Conservation (phyloP, 2,888 invertebrate species). For the Cetonia aurata region DNA sequence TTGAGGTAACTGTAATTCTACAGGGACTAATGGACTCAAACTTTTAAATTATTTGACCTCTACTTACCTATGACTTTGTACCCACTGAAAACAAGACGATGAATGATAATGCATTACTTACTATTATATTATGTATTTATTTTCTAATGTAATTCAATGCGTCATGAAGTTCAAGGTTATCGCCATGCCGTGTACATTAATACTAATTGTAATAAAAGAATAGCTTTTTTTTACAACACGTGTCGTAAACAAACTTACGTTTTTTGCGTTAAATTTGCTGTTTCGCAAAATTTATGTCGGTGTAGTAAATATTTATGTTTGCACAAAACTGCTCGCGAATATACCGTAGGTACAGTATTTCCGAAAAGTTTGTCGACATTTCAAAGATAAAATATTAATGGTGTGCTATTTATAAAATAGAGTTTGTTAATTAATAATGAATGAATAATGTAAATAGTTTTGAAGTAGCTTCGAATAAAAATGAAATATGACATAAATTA, state of each 20-base stretch:
- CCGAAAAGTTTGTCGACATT: too few relatives aligned
- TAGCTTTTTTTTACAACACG: slow-evolving; percentile 30
- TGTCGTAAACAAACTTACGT: slow-evolving; percentile 23
- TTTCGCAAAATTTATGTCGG: slow-evolving; percentile 1
- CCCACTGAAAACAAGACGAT: too few relatives aligned
- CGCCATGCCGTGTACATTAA: slow-evolving; percentile 21
- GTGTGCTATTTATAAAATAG: too few relatives aligned
- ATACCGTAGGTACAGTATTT: slow-evolving; percentile 2
- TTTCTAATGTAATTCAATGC: slow-evolving; percentile 24
- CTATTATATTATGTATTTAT: slow-evolving; percentile 16
- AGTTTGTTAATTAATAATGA: too few relatives aligned
- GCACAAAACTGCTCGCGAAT: neutral
- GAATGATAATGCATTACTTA: neutral
- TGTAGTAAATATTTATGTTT: slow-evolving; percentile 20
- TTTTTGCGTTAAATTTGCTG: slow-evolving; percentile 7
- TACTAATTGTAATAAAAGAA: slow-evolving; percentile 33
- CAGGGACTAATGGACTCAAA: too few relatives aligned
- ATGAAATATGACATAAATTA: too few relatives aligned
- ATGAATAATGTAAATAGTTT: too few relatives aligned
- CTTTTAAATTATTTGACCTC: too few relatives aligned
- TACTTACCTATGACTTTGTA: too few relatives aligned
- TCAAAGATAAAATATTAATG: too few relatives aligned
- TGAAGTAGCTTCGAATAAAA: too few relatives aligned
- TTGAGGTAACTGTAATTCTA: too few relatives aligned
- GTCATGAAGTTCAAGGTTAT: slow-evolving; percentile 43